Percentiles rank a stretch among this genome's conserved stretches.
These are phyloP conservation scores for Formica selysi DNA, from an alignment of 1,140 invertebrate genomes.

Conservation along the genomic window DNA sequence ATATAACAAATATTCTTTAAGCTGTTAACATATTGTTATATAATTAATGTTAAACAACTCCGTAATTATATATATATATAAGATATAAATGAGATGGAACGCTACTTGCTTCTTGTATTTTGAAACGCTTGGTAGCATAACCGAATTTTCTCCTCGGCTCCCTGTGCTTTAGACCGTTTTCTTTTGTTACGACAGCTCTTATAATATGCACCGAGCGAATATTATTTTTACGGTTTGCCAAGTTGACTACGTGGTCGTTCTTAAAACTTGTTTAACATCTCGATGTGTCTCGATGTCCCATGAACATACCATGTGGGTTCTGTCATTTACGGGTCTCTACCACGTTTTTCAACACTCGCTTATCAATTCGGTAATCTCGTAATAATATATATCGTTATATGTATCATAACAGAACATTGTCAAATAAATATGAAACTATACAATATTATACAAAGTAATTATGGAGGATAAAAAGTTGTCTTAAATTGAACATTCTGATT, in stretches of 20 bases:
- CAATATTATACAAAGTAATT: not conserved
- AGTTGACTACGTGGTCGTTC: not conserved
- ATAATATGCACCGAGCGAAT: conserved; percentile 32
- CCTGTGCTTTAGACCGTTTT: not conserved
- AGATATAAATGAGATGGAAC: not conserved
- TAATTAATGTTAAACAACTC: not conserved
- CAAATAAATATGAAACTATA: conserved; percentile 23
- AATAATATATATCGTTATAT: too few species aligned
- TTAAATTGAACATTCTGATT: not conserved
- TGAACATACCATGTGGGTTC: not conserved
- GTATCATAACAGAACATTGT: not conserved
- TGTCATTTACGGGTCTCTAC: not conserved
- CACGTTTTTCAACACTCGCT: not conserved
- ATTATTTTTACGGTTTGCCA: conserved; percentile 19
- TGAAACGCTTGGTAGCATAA: conserved; percentile 28
- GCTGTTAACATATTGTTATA: too few species aligned
- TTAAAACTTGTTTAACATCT: conserved; percentile 32
- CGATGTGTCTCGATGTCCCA: not conserved
- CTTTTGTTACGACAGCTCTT: not conserved
- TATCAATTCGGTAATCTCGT: not conserved
- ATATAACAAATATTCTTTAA: not conserved
- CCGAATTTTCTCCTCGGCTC: not conserved
- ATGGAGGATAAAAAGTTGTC: too few species aligned
- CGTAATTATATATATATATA: not conserved
- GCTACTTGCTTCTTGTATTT: conserved; percentile 9